Conservation (phyloP, 2,888 invertebrate genomes). For the Philopedon plagiatum region DNA sequence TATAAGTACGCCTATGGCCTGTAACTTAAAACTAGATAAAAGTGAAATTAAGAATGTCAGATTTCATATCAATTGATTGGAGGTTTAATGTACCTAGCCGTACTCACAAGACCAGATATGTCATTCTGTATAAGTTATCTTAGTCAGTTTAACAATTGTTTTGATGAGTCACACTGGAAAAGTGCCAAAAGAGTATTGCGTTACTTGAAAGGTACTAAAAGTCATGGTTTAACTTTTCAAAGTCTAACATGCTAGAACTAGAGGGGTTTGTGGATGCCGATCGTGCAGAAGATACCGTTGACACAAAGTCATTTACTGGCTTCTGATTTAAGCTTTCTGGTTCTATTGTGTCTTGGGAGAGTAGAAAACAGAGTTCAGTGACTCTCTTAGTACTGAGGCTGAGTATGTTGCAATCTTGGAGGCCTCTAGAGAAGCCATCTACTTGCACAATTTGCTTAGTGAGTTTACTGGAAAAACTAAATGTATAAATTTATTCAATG, state of each 20-base stretch:
- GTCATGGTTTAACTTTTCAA: neutral
- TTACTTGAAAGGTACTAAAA: conserved; percentile 32
- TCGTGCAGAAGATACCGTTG: conserved; percentile 22
- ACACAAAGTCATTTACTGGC: conserved; percentile 28
- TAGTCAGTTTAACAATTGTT: conserved; percentile 33
- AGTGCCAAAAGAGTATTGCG: conserved; percentile 15
- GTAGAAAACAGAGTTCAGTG: conserved; percentile 35
- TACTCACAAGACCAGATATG: conserved; percentile 37
- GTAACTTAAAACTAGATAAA: conserved; percentile 47
- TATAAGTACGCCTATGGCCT: conserved; percentile 52
- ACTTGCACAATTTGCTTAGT: neutral
- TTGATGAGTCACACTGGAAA: conserved; percentile 24
- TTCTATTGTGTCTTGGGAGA: conserved; percentile 27
- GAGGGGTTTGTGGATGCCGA: conserved; percentile 33
- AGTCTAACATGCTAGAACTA: neutral
- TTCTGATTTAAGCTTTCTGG: conserved; percentile 21
- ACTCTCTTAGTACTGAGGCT: conserved; percentile 32
- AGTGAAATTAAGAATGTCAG: neutral
- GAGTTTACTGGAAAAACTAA: neutral
- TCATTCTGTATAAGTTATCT: conserved; percentile 23
- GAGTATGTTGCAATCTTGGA: conserved; percentile 31
- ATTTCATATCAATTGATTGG: conserved; percentile 22
- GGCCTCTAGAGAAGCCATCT: conserved; percentile 22
- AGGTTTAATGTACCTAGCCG: conserved; percentile 26
- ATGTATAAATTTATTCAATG: neutral